Percentiles rank a stretch among this genome's conserved stretches.
These are phyloP conservation scores for Drosophila helvetica DNA, from an alignment of 2,888 invertebrate genomes.

Conservation along the genomic window DNA sequence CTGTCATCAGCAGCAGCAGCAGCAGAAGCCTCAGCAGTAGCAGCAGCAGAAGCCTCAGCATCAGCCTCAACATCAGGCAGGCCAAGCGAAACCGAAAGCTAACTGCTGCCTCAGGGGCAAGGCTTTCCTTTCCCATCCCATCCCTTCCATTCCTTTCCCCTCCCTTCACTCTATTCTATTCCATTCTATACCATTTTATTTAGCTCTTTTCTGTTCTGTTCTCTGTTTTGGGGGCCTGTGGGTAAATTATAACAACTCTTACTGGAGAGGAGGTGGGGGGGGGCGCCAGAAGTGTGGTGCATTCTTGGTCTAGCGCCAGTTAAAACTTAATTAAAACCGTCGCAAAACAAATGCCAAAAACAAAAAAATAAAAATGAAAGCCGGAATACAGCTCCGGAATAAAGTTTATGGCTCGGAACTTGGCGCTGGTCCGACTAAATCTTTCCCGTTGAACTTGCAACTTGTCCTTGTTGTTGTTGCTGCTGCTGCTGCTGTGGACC, in stretches of 20 bases:
- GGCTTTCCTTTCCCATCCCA: slow-evolving; percentile 23
- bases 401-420: slow-evolving; percentile 59
- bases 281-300: slow-evolving; percentile 35
- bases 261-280: slow-evolving; percentile 1
- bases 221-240: neutral
- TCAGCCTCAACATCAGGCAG: slow-evolving; percentile 25
- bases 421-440: slow-evolving; percentile 51
- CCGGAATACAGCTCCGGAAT: slow-evolving; percentile 41
- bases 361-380: neutral
- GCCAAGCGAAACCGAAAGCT: slow-evolving; percentile 76
- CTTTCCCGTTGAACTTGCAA: slow-evolving; percentile 47
- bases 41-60: slow-evolving; percentile 3
- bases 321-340: slow-evolving; percentile 77
- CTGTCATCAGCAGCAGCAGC: slow-evolving; percentile 58
- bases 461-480: slow-evolving; percentile 27
- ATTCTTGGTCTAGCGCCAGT: slow-evolving; percentile 72
- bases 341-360: slow-evolving; percentile 65
- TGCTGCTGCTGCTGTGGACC: neutral
- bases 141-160: slow-evolving; percentile 14
- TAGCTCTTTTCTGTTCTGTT: neutral
- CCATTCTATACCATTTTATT: neutral
- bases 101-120: slow-evolving; percentile 41
- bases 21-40: neutral
- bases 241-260: slow-evolving; percentile 28
- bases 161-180: neutral